Base-by-base conservation (phyloP, 1,140 invertebrate species). In the Globodera ellingtonae region DNA sequence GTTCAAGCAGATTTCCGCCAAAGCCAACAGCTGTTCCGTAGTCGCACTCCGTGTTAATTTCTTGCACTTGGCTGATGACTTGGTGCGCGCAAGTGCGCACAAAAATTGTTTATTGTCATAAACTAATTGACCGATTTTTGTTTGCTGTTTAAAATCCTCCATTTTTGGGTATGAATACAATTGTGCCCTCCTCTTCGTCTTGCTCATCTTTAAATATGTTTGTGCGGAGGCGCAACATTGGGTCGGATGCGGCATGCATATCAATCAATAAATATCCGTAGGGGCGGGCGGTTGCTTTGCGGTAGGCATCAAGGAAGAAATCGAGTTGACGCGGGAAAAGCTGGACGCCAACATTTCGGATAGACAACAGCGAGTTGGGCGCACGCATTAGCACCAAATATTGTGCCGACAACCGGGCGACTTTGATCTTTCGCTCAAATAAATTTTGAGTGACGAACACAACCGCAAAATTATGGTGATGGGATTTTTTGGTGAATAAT, bases 381-480 rank as follows among this genome's bases (percentile, higher is more conserved):
- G 75, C 47, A 1, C 67, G 24, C 75, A 77, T 77, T 13, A 77
- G 9, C 10, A 77, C 75, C 15, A 77, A 5, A 35, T 77, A 77
- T 71, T 77, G 75, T 0, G 75, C 65, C 6, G 62, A 66, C n/a
- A 66, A 24, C 15, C 75, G 47, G 10, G 75, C 75, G 2, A 77
- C 75, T 77, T 77, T 77, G 62, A 74, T 66, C 46, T 77, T 65
- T 47, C 46, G 62, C 56, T 65, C 59, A 74, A 77, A 77, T 0
- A 77, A 15, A 74, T 77, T 77, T 77, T 77, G 75, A 44, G 75
- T 77, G 4, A 77, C 10, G 13, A 77, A 77, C 4, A 77, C 56
- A 1, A 77, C 56, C 21, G 24, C 67, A 77, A 77, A 66, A 15
- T 74, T 10, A 3, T 71, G 65, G 46, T 77, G 75, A 77, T 77